Base-by-base conservation (phyloP, 2,797 vertebrate genomes). In the Sparus aurata region DNA sequence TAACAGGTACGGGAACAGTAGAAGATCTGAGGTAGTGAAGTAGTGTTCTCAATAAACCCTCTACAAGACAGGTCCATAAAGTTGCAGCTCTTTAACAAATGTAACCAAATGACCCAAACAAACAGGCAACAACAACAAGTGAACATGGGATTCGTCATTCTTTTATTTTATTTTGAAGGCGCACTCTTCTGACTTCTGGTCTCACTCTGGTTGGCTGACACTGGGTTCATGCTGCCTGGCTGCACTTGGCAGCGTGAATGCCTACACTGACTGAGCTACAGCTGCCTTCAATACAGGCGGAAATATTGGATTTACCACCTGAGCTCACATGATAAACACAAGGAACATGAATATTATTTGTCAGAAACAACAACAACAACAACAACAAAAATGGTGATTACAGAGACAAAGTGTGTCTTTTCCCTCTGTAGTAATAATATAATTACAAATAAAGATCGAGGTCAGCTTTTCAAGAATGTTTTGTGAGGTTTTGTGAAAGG, bases 111-210 rank as follows among this genome's bases (percentile, higher is more conserved):
- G 13, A 47, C 20, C 4, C 18, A 50, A 52, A 34, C 38, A 46
- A 45, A 25, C 49, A 38, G 17, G 38, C 4, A 18, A 18, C 22
- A 63, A 9, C n/a, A n/a, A n/a, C n/a, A n/a, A 25, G 16, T 30
- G 18, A 41, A 45, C 66, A 16, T 5, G 54, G 18, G 15, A 25
- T 5, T 30, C 59, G 68, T 16, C 7, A 52, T 3, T 12, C 15
- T 45, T 27, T 13, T n/a, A 20, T 53, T 76, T 76, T 85, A 86
- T 61, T 85, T 81, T 77, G 85, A 84, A 87, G 41, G 38, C 3
- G 3, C 54, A 15, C 2, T 46, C 16, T 5, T 20, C 22, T 17
- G 13, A 38, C 50, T 79, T 87, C 83, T n/a, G 67, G 66, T 73
- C 3, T 52, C 2, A 15, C 11, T 74, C 18, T 54, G 27, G 1